phyloP scores from a whole-genome alignment of 2,113 vertebrate species.

The Pluvialis apricaria region DNA sequence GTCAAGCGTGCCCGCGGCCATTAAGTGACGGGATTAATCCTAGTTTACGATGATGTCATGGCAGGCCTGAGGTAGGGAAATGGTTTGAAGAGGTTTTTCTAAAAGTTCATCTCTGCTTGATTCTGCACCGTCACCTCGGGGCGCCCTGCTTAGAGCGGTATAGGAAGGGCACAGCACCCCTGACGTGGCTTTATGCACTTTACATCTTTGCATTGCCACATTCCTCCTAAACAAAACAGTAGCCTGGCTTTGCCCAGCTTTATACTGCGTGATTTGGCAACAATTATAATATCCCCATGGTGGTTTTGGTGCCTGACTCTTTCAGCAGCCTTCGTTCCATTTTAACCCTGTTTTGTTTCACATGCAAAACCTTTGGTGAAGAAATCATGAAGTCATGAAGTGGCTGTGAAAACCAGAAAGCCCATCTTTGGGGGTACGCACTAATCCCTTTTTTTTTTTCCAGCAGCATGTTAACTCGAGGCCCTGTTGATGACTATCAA shows the following conservation, averaged over 20 bases:
- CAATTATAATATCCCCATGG: not conserved
- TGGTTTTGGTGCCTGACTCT: not conserved
- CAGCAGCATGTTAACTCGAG: not conserved
- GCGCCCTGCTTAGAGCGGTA: not conserved
- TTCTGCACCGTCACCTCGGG: accelerated
- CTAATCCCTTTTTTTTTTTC: not conserved
- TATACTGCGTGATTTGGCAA: not conserved
- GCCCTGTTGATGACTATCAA: not conserved
- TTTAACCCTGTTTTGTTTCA: not conserved
- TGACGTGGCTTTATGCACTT: not conserved
- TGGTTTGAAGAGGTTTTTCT: not conserved
- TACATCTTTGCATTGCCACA: not conserved
- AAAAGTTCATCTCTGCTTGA: not conserved
- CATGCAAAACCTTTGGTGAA: not conserved
- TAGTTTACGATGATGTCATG: not conserved
- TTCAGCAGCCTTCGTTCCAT: not conserved
- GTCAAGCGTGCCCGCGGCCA: not conserved
- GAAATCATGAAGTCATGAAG: not conserved
- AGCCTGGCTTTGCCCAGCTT: not conserved
- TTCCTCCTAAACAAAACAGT: not conserved
- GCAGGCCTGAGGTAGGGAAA: not conserved
- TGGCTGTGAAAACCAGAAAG: not conserved
- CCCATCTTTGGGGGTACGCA: not conserved
- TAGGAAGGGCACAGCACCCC: not conserved
- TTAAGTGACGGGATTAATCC: not conserved